These are phyloP conservation scores for Didymodactylos carnosus DNA, from an alignment of 2,888 invertebrate species.

Conservation along the genomic window DNA sequence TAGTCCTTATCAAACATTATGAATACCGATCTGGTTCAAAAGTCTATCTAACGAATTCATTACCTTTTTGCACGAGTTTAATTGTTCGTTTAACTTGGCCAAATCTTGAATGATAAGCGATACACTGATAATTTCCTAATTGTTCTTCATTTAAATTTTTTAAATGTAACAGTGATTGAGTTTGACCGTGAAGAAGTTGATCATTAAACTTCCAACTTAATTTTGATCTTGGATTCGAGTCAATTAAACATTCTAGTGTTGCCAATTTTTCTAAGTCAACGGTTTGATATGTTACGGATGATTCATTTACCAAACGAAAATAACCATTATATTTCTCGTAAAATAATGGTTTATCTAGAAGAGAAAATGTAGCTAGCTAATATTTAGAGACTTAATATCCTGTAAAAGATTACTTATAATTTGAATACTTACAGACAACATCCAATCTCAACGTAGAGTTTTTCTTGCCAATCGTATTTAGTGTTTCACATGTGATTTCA, in stretches of 20 bases:
- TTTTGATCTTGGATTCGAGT: not conserved
- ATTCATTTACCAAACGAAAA: no score
- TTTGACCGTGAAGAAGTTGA: not conserved
- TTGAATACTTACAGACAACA: not conserved
- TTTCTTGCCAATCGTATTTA: not conserved
- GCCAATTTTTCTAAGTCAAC: not conserved
- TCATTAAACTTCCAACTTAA: not conserved
- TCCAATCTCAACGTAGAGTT: not conserved
- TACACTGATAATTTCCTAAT: not conserved
- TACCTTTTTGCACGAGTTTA: not conserved
- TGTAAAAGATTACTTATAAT: not conserved
- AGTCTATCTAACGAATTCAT: no score
- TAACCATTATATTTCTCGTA: not conserved
- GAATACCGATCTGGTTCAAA: no score
- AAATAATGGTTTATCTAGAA: not conserved
- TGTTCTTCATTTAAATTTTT: not conserved
- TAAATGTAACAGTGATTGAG: not conserved
- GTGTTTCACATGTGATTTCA: not conserved
- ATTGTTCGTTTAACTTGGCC: not conserved
- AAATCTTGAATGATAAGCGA: not conserved
- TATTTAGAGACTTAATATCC: not conserved
- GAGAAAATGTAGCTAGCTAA: not conserved
- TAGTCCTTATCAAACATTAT: no score
- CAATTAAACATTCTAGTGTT: not conserved
- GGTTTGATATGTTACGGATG: not conserved